phyloP scores from a whole-genome alignment of 2,797 vertebrate species.

The Pseudomugil gertrudae region DNA sequence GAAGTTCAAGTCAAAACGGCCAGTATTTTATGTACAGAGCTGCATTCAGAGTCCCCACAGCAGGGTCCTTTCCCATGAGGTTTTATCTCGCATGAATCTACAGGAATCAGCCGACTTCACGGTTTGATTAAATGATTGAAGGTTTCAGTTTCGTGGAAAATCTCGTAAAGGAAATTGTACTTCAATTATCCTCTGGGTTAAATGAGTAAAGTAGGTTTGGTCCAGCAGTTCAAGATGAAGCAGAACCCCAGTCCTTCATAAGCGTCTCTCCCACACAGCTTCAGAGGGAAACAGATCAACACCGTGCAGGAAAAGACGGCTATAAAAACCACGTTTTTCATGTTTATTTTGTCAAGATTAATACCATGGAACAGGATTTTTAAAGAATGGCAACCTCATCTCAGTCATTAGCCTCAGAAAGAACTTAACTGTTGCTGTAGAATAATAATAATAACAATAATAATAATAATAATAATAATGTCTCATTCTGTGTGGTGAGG shows the following conservation, averaged over 20 bases:
- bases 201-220: constrained; percentile 12
- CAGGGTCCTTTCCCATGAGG: constrained; percentile 32
- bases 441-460: constrained; percentile 71
- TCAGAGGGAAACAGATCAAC: no score
- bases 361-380: constrained; percentile 92
- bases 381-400: constrained; percentile 89
- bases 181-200: constrained; percentile 25
- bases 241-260: no score
- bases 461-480: constrained; percentile 80
- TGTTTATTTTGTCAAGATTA: constrained; percentile 87
- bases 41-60: background rate
- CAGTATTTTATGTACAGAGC: background rate
- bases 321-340: constrained; percentile 70
- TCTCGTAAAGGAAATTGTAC: constrained; percentile 16
- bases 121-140: constrained; percentile 51
- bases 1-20: background rate
- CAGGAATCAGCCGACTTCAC: constrained; percentile 23
- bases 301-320: constrained; percentile 57
- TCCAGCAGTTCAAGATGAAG: no score
- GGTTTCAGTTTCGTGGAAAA: constrained; percentile 38
- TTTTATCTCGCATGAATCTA: constrained; percentile 16
- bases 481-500: constrained; percentile 91
- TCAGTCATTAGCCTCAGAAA: constrained; percentile 91
- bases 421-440: constrained; percentile 83
- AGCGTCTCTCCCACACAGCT: no score